Conservation (phyloP, 2,797 vertebrate genomes). For the Phyllotis vaccarum region DNA sequence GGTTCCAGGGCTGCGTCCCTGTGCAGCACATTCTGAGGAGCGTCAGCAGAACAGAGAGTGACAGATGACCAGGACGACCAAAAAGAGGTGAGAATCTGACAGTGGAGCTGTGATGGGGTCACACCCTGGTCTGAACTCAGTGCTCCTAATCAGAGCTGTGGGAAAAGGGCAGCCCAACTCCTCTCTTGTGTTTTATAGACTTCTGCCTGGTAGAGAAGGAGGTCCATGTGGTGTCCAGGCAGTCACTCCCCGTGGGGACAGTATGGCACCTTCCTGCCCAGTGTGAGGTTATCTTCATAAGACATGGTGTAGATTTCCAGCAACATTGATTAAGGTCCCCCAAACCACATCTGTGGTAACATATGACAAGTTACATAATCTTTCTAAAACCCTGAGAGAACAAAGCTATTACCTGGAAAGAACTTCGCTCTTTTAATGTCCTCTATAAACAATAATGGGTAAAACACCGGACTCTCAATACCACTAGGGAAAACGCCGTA, state of each 20-base stretch:
- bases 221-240: fast-evolving
- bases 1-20: neutral
- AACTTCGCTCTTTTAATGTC: neutral
- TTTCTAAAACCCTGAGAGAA: neutral
- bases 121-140: neutral
- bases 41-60: too few species aligned
- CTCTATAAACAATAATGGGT: neutral
- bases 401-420: neutral
- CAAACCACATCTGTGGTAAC: neutral
- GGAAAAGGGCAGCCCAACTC: too few species aligned
- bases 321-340: neutral
- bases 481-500: neutral
- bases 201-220: neutral
- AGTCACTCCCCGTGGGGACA: neutral
- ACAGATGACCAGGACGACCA: neutral
- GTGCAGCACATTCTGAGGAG: neutral
- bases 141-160: neutral
- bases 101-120: neutral
- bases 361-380: too few species aligned
- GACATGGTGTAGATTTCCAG: neutral
- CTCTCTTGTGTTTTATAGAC: neutral
- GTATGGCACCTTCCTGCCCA: neutral
- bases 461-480: neutral
- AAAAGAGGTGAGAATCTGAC: neutral
- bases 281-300: neutral